phyloP scores from a whole-genome alignment of 2,797 vertebrate species.

The Leptatherina wallacei region DNA sequence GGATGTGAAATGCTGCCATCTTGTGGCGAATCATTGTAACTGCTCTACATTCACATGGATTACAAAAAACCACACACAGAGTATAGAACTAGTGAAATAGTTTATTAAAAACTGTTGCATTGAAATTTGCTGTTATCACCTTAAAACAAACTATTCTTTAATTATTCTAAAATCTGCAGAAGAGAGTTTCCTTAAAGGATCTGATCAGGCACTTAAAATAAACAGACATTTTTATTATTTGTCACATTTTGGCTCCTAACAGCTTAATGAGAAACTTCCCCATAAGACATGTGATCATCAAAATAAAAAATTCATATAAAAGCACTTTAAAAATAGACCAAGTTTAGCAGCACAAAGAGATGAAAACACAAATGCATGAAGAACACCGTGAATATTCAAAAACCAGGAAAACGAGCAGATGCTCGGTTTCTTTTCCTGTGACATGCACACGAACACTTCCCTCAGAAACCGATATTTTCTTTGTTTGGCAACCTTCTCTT shows the following conservation, averaged over 20 bases:
- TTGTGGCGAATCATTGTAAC: background rate
- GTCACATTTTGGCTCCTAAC: too few species aligned
- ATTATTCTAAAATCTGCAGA: background rate
- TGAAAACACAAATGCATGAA: background rate
- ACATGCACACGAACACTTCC: too few species aligned
- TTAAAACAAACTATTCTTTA: background rate
- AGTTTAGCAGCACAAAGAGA: background rate
- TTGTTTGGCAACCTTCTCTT: too few species aligned
- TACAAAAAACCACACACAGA: background rate
- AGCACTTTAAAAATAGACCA: background rate
- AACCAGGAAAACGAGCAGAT: too few species aligned
- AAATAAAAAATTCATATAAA: background rate
- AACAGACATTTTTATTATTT: too few species aligned
- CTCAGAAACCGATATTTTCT: too few species aligned
- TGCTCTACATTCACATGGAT: background rate
- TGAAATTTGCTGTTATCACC: background rate
- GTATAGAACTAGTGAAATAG: background rate
- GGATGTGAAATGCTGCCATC: constrained; percentile 6
- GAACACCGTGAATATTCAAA: too few species aligned
- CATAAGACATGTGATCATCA: too few species aligned
- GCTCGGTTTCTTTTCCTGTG: too few species aligned
- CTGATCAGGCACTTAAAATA: background rate
- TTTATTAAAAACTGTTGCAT: background rate
- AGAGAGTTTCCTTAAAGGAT: background rate
- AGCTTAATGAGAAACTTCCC: too few species aligned